Evolutionary conservation across 1,140 invertebrate genomes (phyloP).

Genomic region (Scaptomyza hsui): DNA sequence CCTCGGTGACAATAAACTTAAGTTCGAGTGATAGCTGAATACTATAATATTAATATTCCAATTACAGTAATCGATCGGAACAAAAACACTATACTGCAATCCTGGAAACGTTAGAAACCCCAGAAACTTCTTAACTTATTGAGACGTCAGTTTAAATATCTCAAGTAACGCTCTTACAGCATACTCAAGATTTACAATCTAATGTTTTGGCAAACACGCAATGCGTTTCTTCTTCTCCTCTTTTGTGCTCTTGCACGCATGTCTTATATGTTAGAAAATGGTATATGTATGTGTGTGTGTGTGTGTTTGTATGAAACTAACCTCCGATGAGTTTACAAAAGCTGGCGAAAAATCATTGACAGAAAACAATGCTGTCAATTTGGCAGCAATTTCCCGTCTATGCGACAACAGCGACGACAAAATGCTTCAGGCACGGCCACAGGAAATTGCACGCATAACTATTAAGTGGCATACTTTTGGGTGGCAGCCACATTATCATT

Average conservation of each 20-base stretch:
- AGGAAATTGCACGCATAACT: constrained; percentile 81
- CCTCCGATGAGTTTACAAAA: constrained; percentile 1
- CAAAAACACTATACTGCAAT: too few relatives aligned
- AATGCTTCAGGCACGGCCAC: constrained; percentile 61
- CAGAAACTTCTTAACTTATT: too few relatives aligned
- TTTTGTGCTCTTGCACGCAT: constrained; percentile 27
- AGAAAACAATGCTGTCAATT: constrained; percentile 80
- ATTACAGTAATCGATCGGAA: too few relatives aligned
- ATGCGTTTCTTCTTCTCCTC: constrained; percentile 19
- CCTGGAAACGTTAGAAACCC: too few relatives aligned
- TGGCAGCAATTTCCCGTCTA: constrained; percentile 62
- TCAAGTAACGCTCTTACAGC: constrained; percentile 11
- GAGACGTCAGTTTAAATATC: background rate
- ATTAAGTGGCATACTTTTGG: constrained; percentile 71
- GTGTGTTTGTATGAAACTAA: background rate
- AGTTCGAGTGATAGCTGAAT: too few relatives aligned
- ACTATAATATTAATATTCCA: too few relatives aligned
- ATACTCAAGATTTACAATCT: constrained; percentile 23
- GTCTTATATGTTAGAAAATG: constrained; percentile 15
- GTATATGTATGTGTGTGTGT: too few relatives aligned
- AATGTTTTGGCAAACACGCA: constrained; percentile 31
- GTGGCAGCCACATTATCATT: constrained; percentile 60
- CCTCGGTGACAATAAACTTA: too few relatives aligned
- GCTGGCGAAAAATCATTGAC: constrained; percentile 44
- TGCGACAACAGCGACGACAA: constrained; percentile 43